Base-by-base conservation (phyloP, 1,140 invertebrate species). In the Aphidius gifuensis region DNA sequence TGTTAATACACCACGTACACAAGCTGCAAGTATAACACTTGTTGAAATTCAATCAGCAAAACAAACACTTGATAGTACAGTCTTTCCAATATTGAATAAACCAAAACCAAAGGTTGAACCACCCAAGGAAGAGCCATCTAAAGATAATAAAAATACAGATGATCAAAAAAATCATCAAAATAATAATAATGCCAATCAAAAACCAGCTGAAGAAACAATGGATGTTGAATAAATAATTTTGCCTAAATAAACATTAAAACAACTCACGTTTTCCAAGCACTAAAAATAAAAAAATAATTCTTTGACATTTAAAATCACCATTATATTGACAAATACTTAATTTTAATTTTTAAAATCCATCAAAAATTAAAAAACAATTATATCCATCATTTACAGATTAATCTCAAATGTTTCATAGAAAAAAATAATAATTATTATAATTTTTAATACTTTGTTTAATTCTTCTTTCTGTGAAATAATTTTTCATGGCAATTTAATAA, bases 61-160 rank as follows among this genome's bases (percentile, higher is more conserved):
- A 81, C 84, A 88, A 85, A 80, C 79, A 42, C 85, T 94, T 68
- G 90, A 93, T 66, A 86, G 72, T 54, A 82, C 79, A 7, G 86
- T 92, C 39, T 85, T 83, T 66, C 88, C 90, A 2, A 89, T 94
- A 62, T 77, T 95, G 49, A 92, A 91, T 72, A 95, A 94, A 78
- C 90, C 91, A 23, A 93, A 93, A 76, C 92, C 92, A 6, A 91
- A 91, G 78, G 83, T 76, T 4, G 82, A 84, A 32, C 74, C 78
- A 6, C 78, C 80, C 8, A 80, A 80, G 38, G 73, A 77, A 45
- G 78, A 81, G 0, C 2, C 23, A 32, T 32, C 23, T 32, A 78
- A 77, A 60, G 74, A 76, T 68, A 72, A 78, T 4, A 78, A 74
- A 45, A 7, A 60, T 40, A 60, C 59, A 6, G 68, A 68, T 5